Base-by-base conservation (phyloP, 2,113 vertebrate genomes). In the Asarcornis scutulata region DNA sequence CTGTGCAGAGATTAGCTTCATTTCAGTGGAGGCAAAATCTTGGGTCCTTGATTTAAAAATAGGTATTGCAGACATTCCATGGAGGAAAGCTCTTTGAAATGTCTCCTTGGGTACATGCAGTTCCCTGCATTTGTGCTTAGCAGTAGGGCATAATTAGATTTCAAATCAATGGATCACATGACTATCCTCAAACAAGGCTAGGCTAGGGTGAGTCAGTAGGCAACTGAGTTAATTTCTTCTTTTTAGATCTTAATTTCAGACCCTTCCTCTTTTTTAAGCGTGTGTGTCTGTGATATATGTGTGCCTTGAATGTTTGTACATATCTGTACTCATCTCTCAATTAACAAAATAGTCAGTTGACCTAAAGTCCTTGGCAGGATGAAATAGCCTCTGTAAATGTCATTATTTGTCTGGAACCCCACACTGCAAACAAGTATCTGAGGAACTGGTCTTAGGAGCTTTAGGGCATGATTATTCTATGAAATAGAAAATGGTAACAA, bases 21-120 rank as follows among this genome's bases (percentile, higher is more conserved):
- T 97, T 95, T 95, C 89, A 95, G 56, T 71, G 60, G 96, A 97
- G 95, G 88, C 88, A 80, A 96, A 95, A 94, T 96, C 94, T 94
- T 92, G 83, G 93, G 66, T 88, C 82, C 83, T 91, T 71, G 78
- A 86, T 96, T 97, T 97, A 97, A 98, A 97, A 98, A 97, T 97
- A 98, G 95, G 48, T 92, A 83, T 82, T 93, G 95, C 97, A 97
- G 96, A 96, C 86, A 9, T 97, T 97, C 90, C 88, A 81, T 71
- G 38, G 63, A 97, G 92, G n/a, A 89, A 94, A 95, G 74, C 63
- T 95, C 87, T 97, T 95, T 94, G 90, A 94, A 97, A 88, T 86
- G 31, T 93, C 85, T 98, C 93, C 83, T 96, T 97, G 95, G 60
- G 84, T 96, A 95, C 86, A 86, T 42, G 88, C 93, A 93, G 95